phyloP scores from a whole-genome alignment of 2,113 vertebrate genomes.

The Elgaria multicarinata region DNA sequence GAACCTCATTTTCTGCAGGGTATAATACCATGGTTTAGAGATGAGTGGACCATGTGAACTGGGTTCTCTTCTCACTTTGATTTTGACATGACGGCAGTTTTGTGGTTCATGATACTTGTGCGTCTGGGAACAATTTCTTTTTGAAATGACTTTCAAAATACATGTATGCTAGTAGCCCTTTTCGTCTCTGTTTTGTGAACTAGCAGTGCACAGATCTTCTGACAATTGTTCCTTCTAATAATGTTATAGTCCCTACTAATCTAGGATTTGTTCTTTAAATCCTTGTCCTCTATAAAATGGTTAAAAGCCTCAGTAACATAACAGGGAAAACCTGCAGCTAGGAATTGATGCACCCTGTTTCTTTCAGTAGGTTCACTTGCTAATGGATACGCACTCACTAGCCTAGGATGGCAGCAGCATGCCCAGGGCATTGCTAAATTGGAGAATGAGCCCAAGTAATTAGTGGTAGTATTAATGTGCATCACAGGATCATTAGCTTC shows the following conservation, averaged over 20 bases:
- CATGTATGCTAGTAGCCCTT: not conserved
- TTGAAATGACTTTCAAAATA: not conserved
- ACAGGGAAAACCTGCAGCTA: not conserved
- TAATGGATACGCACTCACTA: slow-evolving; percentile 8
- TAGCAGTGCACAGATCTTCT: not conserved
- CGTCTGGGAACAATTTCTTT: not conserved
- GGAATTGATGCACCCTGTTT: not conserved
- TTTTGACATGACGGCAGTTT: not conserved
- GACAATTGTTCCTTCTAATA: not conserved
- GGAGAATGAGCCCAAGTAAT: slow-evolving; percentile 10
- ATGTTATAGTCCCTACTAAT: not conserved
- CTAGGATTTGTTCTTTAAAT: not conserved
- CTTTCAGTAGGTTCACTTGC: not conserved
- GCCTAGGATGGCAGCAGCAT: slow-evolving; percentile 13
- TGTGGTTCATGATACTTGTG: not conserved
- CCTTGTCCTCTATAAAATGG: not conserved
- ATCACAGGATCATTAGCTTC: not conserved
- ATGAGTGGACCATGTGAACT: not conserved
- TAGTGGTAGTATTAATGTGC: not conserved
- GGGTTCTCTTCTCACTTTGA: not conserved
- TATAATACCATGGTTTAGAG: not conserved
- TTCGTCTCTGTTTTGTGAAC: not conserved
- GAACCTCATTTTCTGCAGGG: not conserved
- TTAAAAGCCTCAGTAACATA: not conserved
- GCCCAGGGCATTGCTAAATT: slow-evolving; percentile 9